Conservation (phyloP, 2,797 vertebrate genomes). For the Hemitrygon akajei region DNA sequence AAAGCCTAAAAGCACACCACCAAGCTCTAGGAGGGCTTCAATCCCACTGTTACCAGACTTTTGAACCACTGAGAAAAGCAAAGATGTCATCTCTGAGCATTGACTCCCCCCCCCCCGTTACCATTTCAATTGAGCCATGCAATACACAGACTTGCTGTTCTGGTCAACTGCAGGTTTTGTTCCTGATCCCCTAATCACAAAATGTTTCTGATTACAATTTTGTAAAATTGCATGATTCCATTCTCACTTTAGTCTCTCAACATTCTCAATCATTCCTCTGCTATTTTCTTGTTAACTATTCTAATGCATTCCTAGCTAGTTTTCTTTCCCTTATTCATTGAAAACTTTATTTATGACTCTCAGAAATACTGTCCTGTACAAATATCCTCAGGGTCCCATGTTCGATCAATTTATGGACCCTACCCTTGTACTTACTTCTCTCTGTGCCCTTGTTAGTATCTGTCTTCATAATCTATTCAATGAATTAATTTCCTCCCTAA, state of each 20-base stretch:
- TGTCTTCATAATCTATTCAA: not conserved
- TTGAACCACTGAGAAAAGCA: not conserved
- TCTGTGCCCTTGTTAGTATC: not conserved
- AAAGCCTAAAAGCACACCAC: no score
- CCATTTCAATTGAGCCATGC: not conserved
- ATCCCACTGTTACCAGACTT: no score
- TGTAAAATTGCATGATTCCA: no score
- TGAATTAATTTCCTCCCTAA: not conserved
- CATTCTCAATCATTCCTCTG: not conserved
- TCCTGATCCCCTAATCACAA: not conserved
- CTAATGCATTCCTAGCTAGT: not conserved
- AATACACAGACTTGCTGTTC: not conserved
- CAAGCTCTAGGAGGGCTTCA: no score
- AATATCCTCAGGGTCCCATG: not conserved
- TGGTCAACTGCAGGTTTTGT: not conserved
- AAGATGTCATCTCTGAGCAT: not conserved
- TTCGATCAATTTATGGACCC: no score
- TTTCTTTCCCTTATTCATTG: not conserved
- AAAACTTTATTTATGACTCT: not conserved
- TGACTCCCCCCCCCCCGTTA: not conserved
- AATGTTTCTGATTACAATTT: not conserved
- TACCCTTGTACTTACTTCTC: not conserved
- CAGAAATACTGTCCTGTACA: not conserved
- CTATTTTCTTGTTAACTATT: not conserved
- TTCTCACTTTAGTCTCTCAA: not conserved